Conservation (phyloP, 2,888 invertebrate species). For the Lepidochitona cinerea region DNA sequence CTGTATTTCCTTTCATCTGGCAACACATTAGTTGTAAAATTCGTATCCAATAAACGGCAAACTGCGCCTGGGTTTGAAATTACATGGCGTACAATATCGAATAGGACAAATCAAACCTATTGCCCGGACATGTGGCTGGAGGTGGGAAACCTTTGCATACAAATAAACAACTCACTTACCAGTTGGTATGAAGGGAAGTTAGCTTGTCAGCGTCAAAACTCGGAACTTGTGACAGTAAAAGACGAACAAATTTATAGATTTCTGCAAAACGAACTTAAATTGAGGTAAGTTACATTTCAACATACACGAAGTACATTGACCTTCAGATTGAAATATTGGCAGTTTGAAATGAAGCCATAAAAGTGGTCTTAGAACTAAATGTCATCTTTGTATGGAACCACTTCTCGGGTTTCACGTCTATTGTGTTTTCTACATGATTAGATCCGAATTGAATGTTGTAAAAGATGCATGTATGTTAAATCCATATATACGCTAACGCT, state of each 20-base stretch:
- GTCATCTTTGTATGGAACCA: too few relatives aligned
- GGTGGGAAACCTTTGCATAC: constrained; percentile 26
- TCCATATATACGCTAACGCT: too few relatives aligned
- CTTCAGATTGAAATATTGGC: too few relatives aligned
- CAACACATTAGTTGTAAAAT: constrained; percentile 28
- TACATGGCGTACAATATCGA: constrained; percentile 30
- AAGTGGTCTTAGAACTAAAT: too few relatives aligned
- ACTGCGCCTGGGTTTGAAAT: constrained; percentile 37
- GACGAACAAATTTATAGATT: constrained; percentile 27
- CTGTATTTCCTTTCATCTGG: constrained; percentile 35
- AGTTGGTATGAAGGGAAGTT: constrained; percentile 39
- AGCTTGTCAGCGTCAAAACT: constrained; percentile 37
- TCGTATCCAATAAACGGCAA: constrained; percentile 33
- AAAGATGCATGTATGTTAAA: too few relatives aligned
- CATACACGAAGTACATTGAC: too few relatives aligned
- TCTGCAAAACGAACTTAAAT: constrained; percentile 24
- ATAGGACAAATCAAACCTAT: neutral
- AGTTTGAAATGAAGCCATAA: too few relatives aligned
- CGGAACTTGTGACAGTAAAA: constrained; percentile 34
- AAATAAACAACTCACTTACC: constrained; percentile 27
- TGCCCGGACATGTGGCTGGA: constrained; percentile 31
- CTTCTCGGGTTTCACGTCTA: too few relatives aligned
- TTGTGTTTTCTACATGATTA: too few relatives aligned
- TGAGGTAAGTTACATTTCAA: constrained; percentile 31
- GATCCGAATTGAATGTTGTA: too few relatives aligned